Base-by-base conservation (phyloP, 2,113 vertebrate species). In the Irena cyanogastra region DNA sequence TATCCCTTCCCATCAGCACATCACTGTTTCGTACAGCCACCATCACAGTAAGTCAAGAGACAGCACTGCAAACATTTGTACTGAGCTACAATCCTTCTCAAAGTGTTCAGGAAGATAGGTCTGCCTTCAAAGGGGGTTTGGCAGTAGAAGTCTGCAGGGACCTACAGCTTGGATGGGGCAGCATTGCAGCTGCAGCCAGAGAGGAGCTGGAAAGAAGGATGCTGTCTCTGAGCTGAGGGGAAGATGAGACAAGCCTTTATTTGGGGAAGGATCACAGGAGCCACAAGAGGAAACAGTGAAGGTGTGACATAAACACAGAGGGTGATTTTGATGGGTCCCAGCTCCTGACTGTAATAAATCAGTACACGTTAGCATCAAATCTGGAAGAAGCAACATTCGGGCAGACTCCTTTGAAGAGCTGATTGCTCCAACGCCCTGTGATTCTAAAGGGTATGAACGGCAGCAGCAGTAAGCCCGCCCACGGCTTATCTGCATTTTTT, bases 101-200 rank as follows among this genome's bases (percentile, higher is more conserved):
- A 72, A 79, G 23, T 1, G 0, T 76, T 72, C 33, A 41, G 66
- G 52, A 75, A 81, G 39, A 42, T 4, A 35, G 33, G 18, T 63
- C 42, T 16, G 18, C 47, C 33, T 49, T 53, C 20, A 22, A 3
- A 2, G 10, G 4, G 3, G 39, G 35, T 37, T 82, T 56, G 30
- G 13, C 20, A 70, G 52, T 23, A 54, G n/a, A 37, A 63, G 42
- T 53, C 50, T 23, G 11, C 16, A 74, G 68, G 89, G 56, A 24
- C 27, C 39, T 27, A 4, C 28, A 21, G 21, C 28, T 54, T 11
- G n/a, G 42, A 41, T 39, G 16, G 12, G 3, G 3, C 4, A 4
- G 18, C 42, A 35, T 22, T 18, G n/a, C 49, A 70, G 70, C 61
- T 2, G 22, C 66, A 28, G 21, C 3, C 0, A 0, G 47, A 24